Percentiles rank a stretch among this genome's conserved stretches.
These are phyloP conservation scores for Nemoura dubitans DNA, from an alignment of 2,888 invertebrate genomes.

Conservation along the genomic window DNA sequence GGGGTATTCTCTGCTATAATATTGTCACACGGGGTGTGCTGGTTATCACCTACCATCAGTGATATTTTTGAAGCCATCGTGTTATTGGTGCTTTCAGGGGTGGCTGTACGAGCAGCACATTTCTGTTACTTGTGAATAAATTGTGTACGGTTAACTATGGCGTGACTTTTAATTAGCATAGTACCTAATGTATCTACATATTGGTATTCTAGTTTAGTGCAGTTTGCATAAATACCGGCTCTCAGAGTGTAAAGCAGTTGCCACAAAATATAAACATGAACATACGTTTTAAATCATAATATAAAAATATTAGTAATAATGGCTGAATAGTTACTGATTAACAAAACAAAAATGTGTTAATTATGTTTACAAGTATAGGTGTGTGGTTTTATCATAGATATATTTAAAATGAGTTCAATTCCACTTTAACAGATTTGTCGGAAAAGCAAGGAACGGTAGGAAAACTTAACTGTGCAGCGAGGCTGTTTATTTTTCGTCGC, in stretches of 20 bases:
- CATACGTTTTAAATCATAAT: too few species aligned
- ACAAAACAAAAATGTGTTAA: too few species aligned
- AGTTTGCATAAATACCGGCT: too few species aligned
- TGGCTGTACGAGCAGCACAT: not conserved
- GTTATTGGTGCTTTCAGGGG: not conserved
- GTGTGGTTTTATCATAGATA: too few species aligned
- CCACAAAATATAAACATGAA: too few species aligned
- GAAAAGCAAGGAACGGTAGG: not conserved
- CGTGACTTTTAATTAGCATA: not conserved
- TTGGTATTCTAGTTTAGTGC: too few species aligned
- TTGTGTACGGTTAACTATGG: not conserved
- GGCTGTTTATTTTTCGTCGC: not conserved
- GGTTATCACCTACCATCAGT: not conserved
- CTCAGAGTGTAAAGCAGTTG: too few species aligned
- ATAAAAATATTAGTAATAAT: too few species aligned
- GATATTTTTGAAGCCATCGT: constrained; percentile 7
- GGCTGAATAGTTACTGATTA: too few species aligned
- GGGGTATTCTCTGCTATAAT: constrained; percentile 32
- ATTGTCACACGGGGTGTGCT: not conserved
- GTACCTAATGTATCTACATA: not conserved
- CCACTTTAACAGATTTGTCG: too few species aligned
- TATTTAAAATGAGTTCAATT: too few species aligned
- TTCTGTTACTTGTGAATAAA: not conserved
- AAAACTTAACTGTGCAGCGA: not conserved
- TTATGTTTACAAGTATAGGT: too few species aligned